Evolutionary conservation across 2,113 vertebrate species (phyloP), one percentile per base, ranked within the genome.

Genomic region (Aviceda subcristata): DNA sequence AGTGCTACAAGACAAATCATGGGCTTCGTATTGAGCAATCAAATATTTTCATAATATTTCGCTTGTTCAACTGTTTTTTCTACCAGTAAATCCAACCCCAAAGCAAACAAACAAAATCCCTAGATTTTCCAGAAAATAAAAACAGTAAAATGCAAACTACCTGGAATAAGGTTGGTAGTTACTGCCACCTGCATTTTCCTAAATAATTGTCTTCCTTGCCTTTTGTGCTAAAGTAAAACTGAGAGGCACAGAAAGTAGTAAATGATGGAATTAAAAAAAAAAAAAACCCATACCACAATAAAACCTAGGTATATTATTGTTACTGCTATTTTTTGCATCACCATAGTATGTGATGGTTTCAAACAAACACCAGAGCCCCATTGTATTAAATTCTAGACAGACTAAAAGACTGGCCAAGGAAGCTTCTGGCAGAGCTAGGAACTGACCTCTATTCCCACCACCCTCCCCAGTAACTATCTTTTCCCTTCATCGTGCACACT

Each of bases 21-120:
- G 6, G 9, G 24, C 21, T 94, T 80, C 69, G 53, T 66, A 92
- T 6, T 53, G 76, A 92, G 6, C 19, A 92, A 89, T 32, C 34
- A 91, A 84, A 39, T 87, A 53, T 81, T 87, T 96, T 89, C 27
- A 48, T 89, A 80, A n/a, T 10, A 45, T 56, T 84, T 83, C 76
- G 17, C 18, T 67, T 89, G 14, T 63, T 71, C 1, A 1, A 36
- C 36, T 56, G 2, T 2, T 73, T 57, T 64, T 93, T 48, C 5
- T 32, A 9, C 36, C 36, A 62, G 57, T 21, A 88, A 88, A 85
- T 83, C 27, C 39, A 80, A 41, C 5, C 9, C 9, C 36, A 69
- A 86, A 69, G 41, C 36, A 80, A 77, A 74, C 16, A 71, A 82
- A 75, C 12, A 51, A 74, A 85, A 56, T 41, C 26, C 34, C 7